Evolutionary conservation across 2,113 vertebrate species (phyloP), one percentile per base, ranked within the genome.

Genomic region (Percopsis transmontana): DNA sequence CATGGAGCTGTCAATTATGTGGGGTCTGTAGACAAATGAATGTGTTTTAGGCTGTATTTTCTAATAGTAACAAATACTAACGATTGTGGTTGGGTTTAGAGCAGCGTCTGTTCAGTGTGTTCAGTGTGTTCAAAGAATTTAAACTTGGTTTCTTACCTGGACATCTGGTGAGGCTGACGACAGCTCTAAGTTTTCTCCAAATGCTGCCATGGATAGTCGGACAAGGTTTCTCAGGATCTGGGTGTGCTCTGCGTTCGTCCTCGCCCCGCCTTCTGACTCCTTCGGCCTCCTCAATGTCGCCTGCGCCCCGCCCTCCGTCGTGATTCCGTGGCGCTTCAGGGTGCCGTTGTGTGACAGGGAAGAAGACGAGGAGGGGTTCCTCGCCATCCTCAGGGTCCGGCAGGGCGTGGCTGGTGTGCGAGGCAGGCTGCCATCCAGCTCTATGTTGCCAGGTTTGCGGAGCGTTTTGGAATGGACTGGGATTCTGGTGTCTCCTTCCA

Each of bases 201-300:
- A 92, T 1, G 95, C 96, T 4, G 95, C 97, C 93, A 98, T 94
- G 0, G 97, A 99, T 47, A 99, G 87, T 1, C 96, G 91, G 7
- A 98, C 94, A 76, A 99, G 90, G 83, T 95, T 96, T 58, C 91
- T 87, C 45, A 98, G 91, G 74, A 98, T 95, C 74, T 91, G 89
- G 58, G 86, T 92, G 21, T 89, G 93, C 0, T 91, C 82, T 16
- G 90, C 90, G 0, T 92, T 90, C 0, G 70, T 15, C 1, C 70
- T 81, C 9, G 61, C 84, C 9, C 62, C 68, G 1, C 71, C 73
- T 2, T 90, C 85, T 0, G 68, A 72, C 20, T 74, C 87, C 63
- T 82, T 93, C 10, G 90, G 90, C 57, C 75, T 90, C 68, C 93
- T 79, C 42, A 94, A 80, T 0, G 90, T 91, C 1, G 87, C 76